A percentile compares a stretch with the other conserved stretches of the same genome.
These are phyloP conservation scores for Microtus montanus DNA, from an alignment of 2,113 vertebrate genomes.

Conservation along the genomic window DNA sequence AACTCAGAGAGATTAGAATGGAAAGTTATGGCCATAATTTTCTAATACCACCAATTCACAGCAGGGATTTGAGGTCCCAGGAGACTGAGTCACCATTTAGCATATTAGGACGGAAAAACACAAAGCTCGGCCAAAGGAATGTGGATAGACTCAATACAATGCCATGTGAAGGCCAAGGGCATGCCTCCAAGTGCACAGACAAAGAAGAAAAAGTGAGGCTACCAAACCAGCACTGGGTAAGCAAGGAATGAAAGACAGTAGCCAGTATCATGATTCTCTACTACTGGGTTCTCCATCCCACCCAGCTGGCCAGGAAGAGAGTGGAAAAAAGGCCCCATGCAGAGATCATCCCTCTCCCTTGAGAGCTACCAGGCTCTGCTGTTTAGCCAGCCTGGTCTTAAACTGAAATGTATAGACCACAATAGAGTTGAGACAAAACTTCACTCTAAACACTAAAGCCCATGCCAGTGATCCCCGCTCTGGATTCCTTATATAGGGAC, in stretches of 20 bases:
- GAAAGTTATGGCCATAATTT: constrained; percentile 51
- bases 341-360: neutral
- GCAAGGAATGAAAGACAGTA: neutral
- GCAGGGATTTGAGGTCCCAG: constrained; percentile 27
- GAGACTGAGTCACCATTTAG: neutral
- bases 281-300: neutral
- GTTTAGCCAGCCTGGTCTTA: neutral
- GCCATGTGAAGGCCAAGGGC: neutral
- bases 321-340: neutral
- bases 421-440: neutral
- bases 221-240: neutral
- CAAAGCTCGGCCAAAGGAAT: constrained; percentile 2
- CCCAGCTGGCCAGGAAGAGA: neutral
- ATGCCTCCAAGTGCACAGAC: neutral
- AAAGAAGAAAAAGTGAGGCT: neutral
- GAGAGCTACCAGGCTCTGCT: neutral
- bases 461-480: neutral
- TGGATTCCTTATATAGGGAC: neutral
- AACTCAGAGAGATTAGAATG: constrained; percentile 37
- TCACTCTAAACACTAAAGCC: neutral
- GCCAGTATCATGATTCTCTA: neutral
- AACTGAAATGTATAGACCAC: neutral
- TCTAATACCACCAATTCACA: constrained; percentile 39
- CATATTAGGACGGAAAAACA: constrained; percentile 20
- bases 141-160: neutral